Percentiles rank a stretch among this genome's conserved stretches.
Evolutionary conservation across 2,888 invertebrate species (phyloP).

Genomic region (Aporophyla lueneburgensis): DNA sequence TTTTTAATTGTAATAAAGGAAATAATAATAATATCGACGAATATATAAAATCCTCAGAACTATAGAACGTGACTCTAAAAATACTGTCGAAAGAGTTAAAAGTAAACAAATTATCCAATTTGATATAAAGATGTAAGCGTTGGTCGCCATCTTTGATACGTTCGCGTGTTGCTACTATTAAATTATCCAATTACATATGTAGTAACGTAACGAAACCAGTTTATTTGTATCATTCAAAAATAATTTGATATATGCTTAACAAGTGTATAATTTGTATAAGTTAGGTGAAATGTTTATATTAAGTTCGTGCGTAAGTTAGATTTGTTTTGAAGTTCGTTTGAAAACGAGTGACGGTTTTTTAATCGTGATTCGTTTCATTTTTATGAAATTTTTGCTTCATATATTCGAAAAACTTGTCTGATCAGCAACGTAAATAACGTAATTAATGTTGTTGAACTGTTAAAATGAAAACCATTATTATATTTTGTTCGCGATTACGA

Average conservation of each 20-base stretch:
- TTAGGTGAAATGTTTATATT: constrained; percentile 5
- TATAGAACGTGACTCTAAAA: constrained; percentile 11
- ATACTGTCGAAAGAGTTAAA: constrained; percentile 32
- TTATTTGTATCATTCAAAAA: constrained; percentile 15
- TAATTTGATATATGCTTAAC: constrained; percentile 36
- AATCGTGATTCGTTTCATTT: no score
- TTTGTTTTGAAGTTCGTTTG: neutral
- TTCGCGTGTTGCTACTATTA: constrained; percentile 42
- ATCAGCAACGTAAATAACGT: no score
- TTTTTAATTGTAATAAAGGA: no score
- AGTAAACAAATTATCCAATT: constrained; percentile 54
- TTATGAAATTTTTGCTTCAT: no score
- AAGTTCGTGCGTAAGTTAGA: neutral
- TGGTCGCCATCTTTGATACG: constrained; percentile 32
- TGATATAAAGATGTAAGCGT: constrained; percentile 34
- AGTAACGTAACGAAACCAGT: constrained; percentile 28
- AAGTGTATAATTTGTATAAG: constrained; percentile 20
- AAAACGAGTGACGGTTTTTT: neutral
- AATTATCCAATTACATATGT: constrained; percentile 48
- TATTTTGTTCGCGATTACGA: no score
- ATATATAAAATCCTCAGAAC: neutral
- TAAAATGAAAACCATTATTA: no score
- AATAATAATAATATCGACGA: neutral
- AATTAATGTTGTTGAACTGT: no score
- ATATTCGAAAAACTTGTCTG: no score